A percentile compares a stretch with the other conserved stretches of the same genome.
These are phyloP conservation scores for Spialia ferax DNA, from an alignment of 2,888 invertebrate species.

Conservation along the genomic window DNA sequence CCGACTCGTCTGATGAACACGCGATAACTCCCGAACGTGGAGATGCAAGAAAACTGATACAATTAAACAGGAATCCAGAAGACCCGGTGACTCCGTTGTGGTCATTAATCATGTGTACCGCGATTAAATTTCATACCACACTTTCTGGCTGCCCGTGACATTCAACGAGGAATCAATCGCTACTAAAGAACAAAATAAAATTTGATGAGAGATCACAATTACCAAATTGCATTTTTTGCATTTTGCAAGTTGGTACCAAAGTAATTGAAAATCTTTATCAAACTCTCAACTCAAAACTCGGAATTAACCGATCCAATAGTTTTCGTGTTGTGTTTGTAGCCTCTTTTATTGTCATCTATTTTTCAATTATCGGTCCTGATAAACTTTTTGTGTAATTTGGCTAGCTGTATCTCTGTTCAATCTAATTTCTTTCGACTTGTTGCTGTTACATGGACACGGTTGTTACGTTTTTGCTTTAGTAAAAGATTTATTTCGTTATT, in stretches of 20 bases:
- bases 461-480: not conserved
- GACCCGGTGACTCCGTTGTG: slow-evolving; percentile 70
- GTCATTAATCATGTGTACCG: slow-evolving; percentile 67
- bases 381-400: slow-evolving; percentile 29
- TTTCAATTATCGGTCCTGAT: slow-evolving; percentile 16
- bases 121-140: slow-evolving; percentile 55
- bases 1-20: slow-evolving; percentile 45
- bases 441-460: slow-evolving; percentile 4
- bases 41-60: slow-evolving; percentile 70
- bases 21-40: slow-evolving; percentile 54
- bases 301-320: not conserved
- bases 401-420: slow-evolving; percentile 8
- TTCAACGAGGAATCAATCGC: slow-evolving; percentile 15
- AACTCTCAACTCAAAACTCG: too few relatives aligned
- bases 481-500: slow-evolving; percentile 1
- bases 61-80: slow-evolving; percentile 74
- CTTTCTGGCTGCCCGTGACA: slow-evolving; percentile 35
- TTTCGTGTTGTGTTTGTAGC: not conserved
- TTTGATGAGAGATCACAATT: not conserved
- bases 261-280: not conserved
- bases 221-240: not conserved
- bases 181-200: not conserved
- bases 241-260: too few relatives aligned
- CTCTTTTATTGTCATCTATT: slow-evolving; percentile 1
- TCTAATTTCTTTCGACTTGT: not conserved